These are phyloP conservation scores for Lethocerus indicus DNA, from an alignment of 1,140 invertebrate species.

Conservation along the genomic window DNA sequence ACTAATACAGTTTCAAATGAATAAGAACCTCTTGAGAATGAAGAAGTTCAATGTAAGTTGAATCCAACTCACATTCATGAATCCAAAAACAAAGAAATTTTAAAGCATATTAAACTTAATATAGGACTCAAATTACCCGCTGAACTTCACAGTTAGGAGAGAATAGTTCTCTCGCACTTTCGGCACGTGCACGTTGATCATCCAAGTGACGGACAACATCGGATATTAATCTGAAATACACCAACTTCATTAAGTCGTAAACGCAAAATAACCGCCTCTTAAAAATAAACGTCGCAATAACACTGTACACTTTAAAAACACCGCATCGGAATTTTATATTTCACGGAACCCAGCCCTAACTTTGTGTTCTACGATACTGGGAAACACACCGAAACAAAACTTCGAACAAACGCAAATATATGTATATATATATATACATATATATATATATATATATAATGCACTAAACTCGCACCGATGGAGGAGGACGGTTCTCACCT, in stretches of 20 bases:
- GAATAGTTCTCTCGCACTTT: constrained; percentile 29
- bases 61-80: no score
- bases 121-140: constrained; percentile 21
- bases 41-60: no score
- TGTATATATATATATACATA: not conserved
- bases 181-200: constrained; percentile 26
- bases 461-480: not conserved
- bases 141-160: constrained; percentile 26
- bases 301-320: no score
- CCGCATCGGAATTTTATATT: constrained; percentile 9
- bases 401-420: not conserved
- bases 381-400: not conserved
- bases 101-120: not conserved
- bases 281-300: no score
- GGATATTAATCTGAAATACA: constrained; percentile 24
- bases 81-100: not conserved
- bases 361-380: not conserved
- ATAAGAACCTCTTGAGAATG: no score
- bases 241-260: no score
- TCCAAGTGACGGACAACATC: constrained; percentile 29
- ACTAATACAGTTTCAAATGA: no score
- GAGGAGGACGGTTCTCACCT: constrained; percentile 20
- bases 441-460: not conserved
- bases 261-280: no score
- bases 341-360: not conserved